A percentile compares a stretch with the other conserved stretches of the same genome.
phyloP scores from a whole-genome alignment of 1,140 invertebrate species.

The Cotesia vestalis region DNA sequence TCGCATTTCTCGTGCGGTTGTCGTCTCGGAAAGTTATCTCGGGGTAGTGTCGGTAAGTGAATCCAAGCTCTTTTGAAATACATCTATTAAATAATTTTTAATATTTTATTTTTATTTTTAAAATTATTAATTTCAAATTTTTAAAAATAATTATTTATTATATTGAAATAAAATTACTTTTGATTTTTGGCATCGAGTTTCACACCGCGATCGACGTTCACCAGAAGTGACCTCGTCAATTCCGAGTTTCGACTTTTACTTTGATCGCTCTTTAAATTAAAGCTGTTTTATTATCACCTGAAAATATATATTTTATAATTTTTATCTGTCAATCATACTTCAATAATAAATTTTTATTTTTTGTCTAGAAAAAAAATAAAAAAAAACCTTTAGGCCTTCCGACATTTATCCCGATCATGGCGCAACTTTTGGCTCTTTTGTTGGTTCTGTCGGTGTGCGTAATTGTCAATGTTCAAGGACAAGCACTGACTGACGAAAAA shows the following conservation, averaged over 20 bases:
- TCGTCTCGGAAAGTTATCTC: slow-evolving; percentile 66
- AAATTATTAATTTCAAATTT: neutral
- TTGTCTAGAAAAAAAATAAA: slow-evolving; percentile 46
- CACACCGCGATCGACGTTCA: slow-evolving; percentile 14
- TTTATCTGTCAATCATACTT: neutral
- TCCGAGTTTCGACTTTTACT: slow-evolving; percentile 11
- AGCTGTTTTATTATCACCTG: too few species aligned
- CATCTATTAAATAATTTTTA: neutral
- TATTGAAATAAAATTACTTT: neutral
- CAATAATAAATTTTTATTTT: slow-evolving; percentile 30
- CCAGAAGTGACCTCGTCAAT: slow-evolving; percentile 17
- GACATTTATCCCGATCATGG: slow-evolving; percentile 51
- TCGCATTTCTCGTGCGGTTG: slow-evolving; percentile 68
- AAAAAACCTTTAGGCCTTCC: slow-evolving; percentile 38
- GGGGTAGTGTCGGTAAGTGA: slow-evolving; percentile 62
- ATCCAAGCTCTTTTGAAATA: neutral
- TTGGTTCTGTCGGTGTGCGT: slow-evolving; percentile 49
- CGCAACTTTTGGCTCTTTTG: slow-evolving; percentile 52
- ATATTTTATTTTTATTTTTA: neutral
- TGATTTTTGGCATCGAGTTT: slow-evolving; percentile 3
- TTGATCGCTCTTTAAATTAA: neutral
- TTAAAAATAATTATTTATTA: neutral
- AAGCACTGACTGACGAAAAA: slow-evolving; percentile 47
- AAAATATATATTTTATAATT: too few species aligned
- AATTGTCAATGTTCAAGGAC: slow-evolving; percentile 53